These are phyloP conservation scores for Patiria pectinifera DNA, from an alignment of 53 echinoderm and acorn worm genomes.

Conservation along the genomic window DNA sequence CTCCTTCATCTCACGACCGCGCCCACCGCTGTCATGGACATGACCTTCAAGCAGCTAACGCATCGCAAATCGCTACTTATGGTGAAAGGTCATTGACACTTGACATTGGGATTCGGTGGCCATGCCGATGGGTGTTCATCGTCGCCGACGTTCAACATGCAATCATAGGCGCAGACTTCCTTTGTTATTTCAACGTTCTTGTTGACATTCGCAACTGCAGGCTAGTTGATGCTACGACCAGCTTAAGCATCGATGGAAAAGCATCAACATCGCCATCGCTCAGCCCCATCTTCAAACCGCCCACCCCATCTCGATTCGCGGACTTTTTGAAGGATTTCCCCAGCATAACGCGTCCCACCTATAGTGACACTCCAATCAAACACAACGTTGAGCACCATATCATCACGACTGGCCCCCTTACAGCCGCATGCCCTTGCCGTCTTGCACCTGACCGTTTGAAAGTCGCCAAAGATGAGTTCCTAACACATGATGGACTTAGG, in stretches of 20 bases:
- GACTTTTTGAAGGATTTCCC: not conserved
- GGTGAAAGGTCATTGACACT: too few relatives aligned
- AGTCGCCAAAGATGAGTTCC: too few relatives aligned
- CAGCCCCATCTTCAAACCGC: constrained; percentile 14
- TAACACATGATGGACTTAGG: too few relatives aligned
- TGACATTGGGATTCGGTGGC: too few relatives aligned
- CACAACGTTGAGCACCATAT: constrained; percentile 64
- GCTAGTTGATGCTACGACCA: too few relatives aligned
- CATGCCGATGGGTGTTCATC: too few relatives aligned
- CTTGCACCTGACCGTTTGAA: constrained; percentile 27
- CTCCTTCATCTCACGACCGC: constrained; percentile 29
- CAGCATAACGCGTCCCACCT: not conserved
- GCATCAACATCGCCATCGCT: not conserved
- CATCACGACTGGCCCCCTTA: constrained; percentile 55
- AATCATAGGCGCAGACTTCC: constrained; percentile 50
- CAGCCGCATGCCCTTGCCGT: constrained; percentile 26
- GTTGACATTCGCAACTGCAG: too few relatives aligned
- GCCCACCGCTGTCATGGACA: constrained; percentile 27
- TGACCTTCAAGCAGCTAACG: constrained; percentile 23
- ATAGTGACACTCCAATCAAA: constrained; percentile 29
- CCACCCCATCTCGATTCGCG: constrained; percentile 4
- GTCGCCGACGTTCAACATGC: constrained; percentile 22
- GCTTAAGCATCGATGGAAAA: not conserved
- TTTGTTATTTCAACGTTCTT: not conserved
- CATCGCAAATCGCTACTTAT: too few relatives aligned